Base-by-base conservation (phyloP, 1,140 invertebrate genomes). In the Papilio polyxenes region DNA sequence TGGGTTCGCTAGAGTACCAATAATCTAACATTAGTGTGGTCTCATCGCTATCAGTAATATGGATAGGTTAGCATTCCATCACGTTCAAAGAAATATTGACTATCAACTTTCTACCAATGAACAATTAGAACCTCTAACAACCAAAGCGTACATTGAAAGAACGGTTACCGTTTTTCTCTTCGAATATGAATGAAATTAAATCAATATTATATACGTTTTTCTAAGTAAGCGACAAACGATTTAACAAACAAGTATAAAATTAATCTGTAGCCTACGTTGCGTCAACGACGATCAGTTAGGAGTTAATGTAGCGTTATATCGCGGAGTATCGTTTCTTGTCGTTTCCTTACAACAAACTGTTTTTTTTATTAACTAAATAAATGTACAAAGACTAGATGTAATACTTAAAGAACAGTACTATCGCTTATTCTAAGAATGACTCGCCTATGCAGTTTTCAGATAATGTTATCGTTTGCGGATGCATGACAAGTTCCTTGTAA, bases 71-170 rank as follows among this genome's bases (percentile, higher is more conserved):
- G 49, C 74, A 48, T 75, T 4, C 44, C 44, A 49, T 75, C 74
- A 75, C 40, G 74, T 75, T 75, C 40, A 20, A 44, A n/a, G 74
- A 44, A 31, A 48, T 75, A 75, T 75, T 75, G 74, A 48, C 44
- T 15, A 37, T 44, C 37, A 10, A 15, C 74, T 75, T 48, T 75
- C 74, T 75, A 75, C 37, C 10, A 44, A 75, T 75, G 8, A 44
- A 9, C 40, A 75, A 75, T 48, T 48, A 44, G 74, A 75, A 40
- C 44, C 13, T 7, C 44, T 75, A n/a, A 4, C 10, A 40, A 7
- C 23, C 31, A 72, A 37, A 15, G 44, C 37, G 44, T 75, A 40
- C 6, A 6, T 75, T 3, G 5, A 53, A 17, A 53, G 15, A 53
- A 53, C 51, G 17, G 9, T 20, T 62, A 62, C 56, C 56, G 56